Percentiles rank a stretch among this genome's conserved stretches.
phyloP scores from a whole-genome alignment of 2,888 invertebrate species.

The Lasiommata megera region DNA sequence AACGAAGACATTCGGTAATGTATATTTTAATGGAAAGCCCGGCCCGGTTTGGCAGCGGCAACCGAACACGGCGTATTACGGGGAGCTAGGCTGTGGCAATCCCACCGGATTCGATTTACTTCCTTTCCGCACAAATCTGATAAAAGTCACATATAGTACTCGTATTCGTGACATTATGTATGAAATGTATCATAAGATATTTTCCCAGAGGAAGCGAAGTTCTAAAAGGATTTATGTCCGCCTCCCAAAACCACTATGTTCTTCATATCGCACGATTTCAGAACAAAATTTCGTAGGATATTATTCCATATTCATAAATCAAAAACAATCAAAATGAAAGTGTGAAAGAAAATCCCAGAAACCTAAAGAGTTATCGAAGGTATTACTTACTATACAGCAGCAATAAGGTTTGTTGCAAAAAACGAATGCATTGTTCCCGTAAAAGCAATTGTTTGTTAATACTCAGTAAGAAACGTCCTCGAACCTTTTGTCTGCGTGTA shows the following conservation, averaged over 20 bases:
- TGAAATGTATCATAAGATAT: not conserved
- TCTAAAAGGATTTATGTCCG: not conserved
- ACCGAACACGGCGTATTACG: conserved; percentile 9
- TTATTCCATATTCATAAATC: no score
- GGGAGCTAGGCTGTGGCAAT: conserved; percentile 6
- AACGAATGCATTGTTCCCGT: conserved; percentile 3
- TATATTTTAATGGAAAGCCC: conserved; percentile 17
- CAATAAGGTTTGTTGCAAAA: not conserved
- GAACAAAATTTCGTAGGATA: no score
- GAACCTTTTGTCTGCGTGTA: conserved; percentile 46
- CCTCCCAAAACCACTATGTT: not conserved
- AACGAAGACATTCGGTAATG: conserved; percentile 14
- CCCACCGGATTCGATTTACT: conserved; percentile 19
- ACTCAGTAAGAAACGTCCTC: conserved; percentile 46
- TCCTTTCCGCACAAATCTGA: conserved; percentile 11
- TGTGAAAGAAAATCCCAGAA: no score
- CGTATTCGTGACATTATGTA: not conserved
- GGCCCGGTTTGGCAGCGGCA: conserved; percentile 20
- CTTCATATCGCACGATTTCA: not conserved
- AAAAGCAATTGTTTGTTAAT: conserved; percentile 50
- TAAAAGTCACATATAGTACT: not conserved
- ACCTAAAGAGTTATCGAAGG: no score
- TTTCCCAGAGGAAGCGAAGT: conserved; percentile 6
- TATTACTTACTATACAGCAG: not conserved
- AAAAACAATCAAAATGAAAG: no score